phyloP scores from a whole-genome alignment of 2,113 vertebrate species.

The Hystrix brachyura region DNA sequence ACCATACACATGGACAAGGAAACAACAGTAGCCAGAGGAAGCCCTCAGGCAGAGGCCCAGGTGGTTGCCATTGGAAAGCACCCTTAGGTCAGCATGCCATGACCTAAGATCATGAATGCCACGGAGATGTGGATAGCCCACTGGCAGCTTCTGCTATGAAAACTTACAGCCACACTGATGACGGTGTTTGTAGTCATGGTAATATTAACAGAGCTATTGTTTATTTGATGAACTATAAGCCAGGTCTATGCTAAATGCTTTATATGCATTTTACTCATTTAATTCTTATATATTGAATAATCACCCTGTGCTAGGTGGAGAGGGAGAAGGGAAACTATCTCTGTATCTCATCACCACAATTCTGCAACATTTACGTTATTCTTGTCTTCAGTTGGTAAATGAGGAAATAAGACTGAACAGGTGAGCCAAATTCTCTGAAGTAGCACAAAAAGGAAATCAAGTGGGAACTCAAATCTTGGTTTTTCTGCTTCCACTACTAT shows the following conservation, averaged over 20 bases:
- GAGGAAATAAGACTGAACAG: background rate
- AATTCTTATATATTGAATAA: background rate
- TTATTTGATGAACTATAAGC: background rate
- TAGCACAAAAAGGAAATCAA: background rate
- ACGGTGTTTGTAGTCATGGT: background rate
- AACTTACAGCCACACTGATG: background rate
- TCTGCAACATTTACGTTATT: background rate
- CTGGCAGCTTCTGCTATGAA: background rate
- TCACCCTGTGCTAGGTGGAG: background rate
- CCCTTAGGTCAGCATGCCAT: background rate
- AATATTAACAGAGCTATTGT: background rate
- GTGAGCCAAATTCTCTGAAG: constrained; percentile 1
- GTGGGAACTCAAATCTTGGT: background rate
- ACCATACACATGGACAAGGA: background rate
- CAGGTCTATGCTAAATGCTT: background rate
- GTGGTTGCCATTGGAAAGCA: background rate
- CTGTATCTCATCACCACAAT: background rate
- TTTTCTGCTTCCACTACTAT: background rate
- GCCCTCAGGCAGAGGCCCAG: background rate
- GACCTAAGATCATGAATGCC: background rate
- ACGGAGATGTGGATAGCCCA: background rate
- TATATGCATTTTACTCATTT: background rate
- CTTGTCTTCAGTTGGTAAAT: background rate
- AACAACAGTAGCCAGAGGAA: background rate
- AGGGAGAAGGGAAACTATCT: background rate